These are phyloP conservation scores for Cephalopachus bancanus DNA, from an alignment of 2,797 vertebrate genomes.

Conservation along the genomic window DNA sequence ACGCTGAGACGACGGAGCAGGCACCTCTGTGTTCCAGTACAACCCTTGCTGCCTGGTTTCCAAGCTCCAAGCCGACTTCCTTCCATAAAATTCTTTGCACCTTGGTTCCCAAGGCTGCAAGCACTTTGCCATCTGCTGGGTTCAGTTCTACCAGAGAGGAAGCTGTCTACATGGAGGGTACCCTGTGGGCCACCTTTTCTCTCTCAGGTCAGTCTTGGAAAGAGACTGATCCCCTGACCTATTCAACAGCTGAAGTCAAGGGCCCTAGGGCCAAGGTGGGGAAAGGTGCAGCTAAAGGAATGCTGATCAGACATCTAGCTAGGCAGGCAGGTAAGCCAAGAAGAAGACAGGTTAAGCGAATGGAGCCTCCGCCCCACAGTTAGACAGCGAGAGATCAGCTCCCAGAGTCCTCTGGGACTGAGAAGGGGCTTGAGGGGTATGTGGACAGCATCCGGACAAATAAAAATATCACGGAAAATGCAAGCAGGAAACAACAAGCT, in stretches of 20 bases:
- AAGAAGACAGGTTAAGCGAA: background rate
- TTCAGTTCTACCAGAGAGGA: background rate
- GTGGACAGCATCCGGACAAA: background rate
- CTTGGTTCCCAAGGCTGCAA: background rate
- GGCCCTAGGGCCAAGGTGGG: background rate
- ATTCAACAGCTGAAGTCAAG: conserved; percentile 3
- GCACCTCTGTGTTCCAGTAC: background rate
- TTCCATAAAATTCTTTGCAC: background rate
- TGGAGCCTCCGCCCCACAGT: too few species aligned
- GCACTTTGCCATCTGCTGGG: background rate
- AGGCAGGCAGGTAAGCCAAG: background rate
- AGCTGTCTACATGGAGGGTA: background rate
- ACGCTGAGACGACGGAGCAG: background rate
- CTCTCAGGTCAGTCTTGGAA: background rate
- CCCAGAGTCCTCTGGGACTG: background rate
- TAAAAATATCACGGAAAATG: rapidly evolving
- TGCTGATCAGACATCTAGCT: background rate
- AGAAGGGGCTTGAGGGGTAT: background rate
- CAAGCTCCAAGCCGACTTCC: background rate
- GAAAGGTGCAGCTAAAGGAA: background rate
- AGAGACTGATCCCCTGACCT: background rate
- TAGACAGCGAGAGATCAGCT: background rate
- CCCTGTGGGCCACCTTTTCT: background rate
- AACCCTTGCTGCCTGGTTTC: background rate
- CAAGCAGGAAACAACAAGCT: background rate